Evolutionary conservation across 1,140 invertebrate genomes (phyloP).

Genomic region (Andrena cerasifolii): DNA sequence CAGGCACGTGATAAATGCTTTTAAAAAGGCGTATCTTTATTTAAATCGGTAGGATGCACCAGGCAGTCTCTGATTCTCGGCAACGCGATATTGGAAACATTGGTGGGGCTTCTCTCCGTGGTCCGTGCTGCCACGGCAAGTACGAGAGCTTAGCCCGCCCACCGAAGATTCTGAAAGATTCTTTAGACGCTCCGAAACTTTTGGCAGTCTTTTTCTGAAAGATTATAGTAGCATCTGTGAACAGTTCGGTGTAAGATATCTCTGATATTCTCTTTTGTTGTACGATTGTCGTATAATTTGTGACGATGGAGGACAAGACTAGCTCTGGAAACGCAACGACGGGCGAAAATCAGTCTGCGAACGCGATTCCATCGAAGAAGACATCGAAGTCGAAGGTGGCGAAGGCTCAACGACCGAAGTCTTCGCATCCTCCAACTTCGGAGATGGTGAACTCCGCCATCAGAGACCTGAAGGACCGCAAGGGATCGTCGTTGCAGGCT

Average conservation of each 20-base stretch:
- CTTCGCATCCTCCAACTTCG: conserved; percentile 9
- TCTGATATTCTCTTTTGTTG: too few species aligned
- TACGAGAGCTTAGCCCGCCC: too few species aligned
- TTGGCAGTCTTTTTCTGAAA: too few species aligned
- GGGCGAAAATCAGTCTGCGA: neutral
- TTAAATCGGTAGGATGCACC: conserved; percentile 41
- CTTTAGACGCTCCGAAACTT: too few species aligned
- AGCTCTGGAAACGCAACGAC: neutral
- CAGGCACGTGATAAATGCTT: neutral
- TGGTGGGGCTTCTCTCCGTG: conserved; percentile 3
- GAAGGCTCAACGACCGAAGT: neutral
- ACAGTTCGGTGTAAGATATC: too few species aligned
- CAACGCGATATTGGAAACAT: conserved; percentile 38
- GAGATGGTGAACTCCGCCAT: conserved; percentile 50
- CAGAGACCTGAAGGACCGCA: conserved; percentile 38
- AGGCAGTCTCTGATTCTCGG: conserved; percentile 39
- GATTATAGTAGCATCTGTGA: too few species aligned
- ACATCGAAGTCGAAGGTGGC: neutral
- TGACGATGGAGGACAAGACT: too few species aligned
- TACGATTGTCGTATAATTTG: too few species aligned
- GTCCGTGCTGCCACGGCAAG: too few species aligned
- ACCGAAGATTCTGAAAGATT: too few species aligned
- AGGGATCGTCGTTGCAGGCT: conserved; percentile 41
- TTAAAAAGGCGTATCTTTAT: conserved; percentile 31
- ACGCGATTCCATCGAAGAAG: too few species aligned